phyloP scores from a whole-genome alignment of 2,888 invertebrate genomes.

The Eucera pruinosa region DNA sequence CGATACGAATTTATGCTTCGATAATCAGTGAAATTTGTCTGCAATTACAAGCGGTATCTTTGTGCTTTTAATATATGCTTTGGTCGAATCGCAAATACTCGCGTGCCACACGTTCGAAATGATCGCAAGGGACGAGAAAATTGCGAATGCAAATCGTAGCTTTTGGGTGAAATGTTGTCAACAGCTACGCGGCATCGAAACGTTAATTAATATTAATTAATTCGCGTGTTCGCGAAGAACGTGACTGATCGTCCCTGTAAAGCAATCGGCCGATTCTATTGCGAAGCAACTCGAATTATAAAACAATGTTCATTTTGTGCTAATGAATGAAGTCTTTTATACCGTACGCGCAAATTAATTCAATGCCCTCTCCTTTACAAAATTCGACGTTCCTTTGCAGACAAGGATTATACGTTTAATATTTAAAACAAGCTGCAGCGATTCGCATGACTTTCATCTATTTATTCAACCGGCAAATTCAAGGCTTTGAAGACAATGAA shows the following conservation, averaged over 20 bases:
- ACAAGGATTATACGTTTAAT: no score
- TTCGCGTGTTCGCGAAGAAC: not conserved
- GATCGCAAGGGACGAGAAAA: not conserved
- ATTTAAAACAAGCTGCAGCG: no score
- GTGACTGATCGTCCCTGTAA: not conserved
- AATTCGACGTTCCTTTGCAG: no score
- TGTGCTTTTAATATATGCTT: slow-evolving; percentile 21
- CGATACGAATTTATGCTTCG: not conserved
- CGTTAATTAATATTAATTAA: slow-evolving; percentile 5
- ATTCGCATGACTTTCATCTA: no score
- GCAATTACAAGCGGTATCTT: slow-evolving; percentile 11
- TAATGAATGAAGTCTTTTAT: no score
- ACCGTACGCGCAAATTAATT: no score
- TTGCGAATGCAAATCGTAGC: not conserved
- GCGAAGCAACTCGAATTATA: not conserved
- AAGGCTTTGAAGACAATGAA: no score
- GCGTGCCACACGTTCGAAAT: not conserved
- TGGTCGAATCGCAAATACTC: not conserved
- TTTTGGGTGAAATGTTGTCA: not conserved
- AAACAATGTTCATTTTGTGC: not conserved
- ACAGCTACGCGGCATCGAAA: not conserved
- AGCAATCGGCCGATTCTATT: not conserved
- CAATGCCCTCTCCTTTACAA: no score
- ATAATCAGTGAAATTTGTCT: slow-evolving; percentile 34
- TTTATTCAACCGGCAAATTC: no score